Base-by-base conservation (phyloP, 2,888 invertebrate genomes). In the Plusia festucae region DNA sequence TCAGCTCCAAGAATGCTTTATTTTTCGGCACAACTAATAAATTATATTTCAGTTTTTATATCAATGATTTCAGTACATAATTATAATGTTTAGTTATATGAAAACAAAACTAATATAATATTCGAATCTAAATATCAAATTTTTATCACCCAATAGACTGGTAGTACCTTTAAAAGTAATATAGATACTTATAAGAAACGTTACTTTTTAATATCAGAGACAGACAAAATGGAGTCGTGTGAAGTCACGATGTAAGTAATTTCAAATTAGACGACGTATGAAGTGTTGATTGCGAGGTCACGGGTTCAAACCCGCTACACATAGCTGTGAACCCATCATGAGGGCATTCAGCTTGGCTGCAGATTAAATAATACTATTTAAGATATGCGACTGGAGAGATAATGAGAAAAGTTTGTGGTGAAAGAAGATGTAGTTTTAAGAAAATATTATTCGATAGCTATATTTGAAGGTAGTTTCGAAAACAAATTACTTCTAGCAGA, bases 221-320 rank as follows among this genome's bases (percentile, higher is more conserved):
- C 3, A 40, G n/a, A n/a, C n/a, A 40, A 40, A 40, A 40, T 40
- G 40, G 40, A 5, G 40, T 40, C 40, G n/a, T n/a, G n/a, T 40
- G 15, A 6, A n/a, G 34, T 34, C 34, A 34, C 5, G 34, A 34
- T 2, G 13, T 15, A 40, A 40, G 40, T 40, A 40, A 40, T 40
- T 40, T 40, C 40, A n/a, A 40, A 40, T 40, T 40, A 40, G n/a
- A 40, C n/a, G 40, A 40, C n/a, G n/a, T n/a, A n/a, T n/a, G 34
- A 40, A n/a, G 40, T n/a, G 40, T 40, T 30, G 9, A 30, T 30
- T 30, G 30, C 30, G 40, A n/a, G 40, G 40, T 15, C 40, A 7
- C n/a, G 40, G 40, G 40, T 40, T n/a, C 40, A 40, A 40, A n/a
- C n/a, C 40, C 40, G n/a, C n/a, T n/a, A 2, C 1, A 4, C 13